phyloP scores from a whole-genome alignment of 2,113 vertebrate genomes.

The Bostrychus sinensis region DNA sequence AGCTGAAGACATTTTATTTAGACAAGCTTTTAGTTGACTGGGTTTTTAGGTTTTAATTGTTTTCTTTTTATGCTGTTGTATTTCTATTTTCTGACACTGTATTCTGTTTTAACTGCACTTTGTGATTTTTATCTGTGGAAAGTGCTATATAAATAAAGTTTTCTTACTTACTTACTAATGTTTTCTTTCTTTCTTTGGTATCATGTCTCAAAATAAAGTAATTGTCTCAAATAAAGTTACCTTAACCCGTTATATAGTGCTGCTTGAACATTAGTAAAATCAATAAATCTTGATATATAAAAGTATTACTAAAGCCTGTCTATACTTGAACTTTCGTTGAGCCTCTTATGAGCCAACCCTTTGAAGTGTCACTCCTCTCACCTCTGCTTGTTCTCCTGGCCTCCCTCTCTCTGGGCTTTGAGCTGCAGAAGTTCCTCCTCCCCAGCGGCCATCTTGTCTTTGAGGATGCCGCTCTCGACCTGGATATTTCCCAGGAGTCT shows the following conservation, averaged over 20 bases:
- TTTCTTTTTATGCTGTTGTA: too few relatives aligned
- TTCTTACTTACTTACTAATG: too few relatives aligned
- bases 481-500: constrained; percentile 81
- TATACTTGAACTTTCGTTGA: not conserved
- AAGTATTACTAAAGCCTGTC: not conserved
- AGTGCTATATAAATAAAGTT: too few relatives aligned
- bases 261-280: not conserved
- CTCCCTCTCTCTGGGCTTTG: constrained; percentile 53
- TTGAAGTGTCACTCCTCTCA: constrained; percentile 60
- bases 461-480: constrained; percentile 80
- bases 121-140: too few relatives aligned
- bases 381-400: constrained; percentile 74
- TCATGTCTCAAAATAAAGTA: too few relatives aligned
- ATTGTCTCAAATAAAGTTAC: not conserved
- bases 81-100: too few relatives aligned
- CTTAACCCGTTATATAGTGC: not conserved
- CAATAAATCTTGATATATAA: not conserved
- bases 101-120: too few relatives aligned
- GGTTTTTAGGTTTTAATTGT: too few relatives aligned
- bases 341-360: not conserved
- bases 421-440: constrained; percentile 82
- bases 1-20: too few relatives aligned
- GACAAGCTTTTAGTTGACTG: too few relatives aligned
- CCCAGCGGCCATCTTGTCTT: constrained; percentile 76
- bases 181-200: too few relatives aligned